phyloP scores from a whole-genome alignment of 2,888 invertebrate genomes.

The Drosophila leonis region DNA sequence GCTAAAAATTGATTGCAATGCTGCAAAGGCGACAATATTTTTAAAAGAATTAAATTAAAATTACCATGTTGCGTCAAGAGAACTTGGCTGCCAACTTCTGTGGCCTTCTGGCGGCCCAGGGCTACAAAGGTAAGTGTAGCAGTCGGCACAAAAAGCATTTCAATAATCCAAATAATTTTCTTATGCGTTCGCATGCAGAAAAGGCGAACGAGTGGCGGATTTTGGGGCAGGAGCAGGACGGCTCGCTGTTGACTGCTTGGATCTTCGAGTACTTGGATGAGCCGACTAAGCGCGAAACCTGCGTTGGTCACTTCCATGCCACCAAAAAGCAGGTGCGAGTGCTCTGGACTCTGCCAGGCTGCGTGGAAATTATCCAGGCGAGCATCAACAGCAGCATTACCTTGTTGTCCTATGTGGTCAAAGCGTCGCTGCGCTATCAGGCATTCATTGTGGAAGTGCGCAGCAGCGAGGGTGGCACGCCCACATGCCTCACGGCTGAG shows the following conservation, averaged over 20 bases:
- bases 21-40: slow-evolving; percentile 4
- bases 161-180: background rate
- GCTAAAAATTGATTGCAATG: slow-evolving; percentile 19
- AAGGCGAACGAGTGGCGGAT: slow-evolving; percentile 92
- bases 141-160: background rate
- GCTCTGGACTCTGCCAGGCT: slow-evolving; percentile 88
- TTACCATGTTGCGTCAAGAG: slow-evolving; percentile 83
- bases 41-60: slow-evolving; percentile 55
- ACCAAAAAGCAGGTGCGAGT: slow-evolving; percentile 87
- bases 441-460: slow-evolving; percentile 88
- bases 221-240: slow-evolving; percentile 92
- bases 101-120: slow-evolving; percentile 83
- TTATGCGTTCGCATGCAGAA: slow-evolving; percentile 29
- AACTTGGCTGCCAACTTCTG: slow-evolving; percentile 86
- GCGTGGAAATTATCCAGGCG: slow-evolving; percentile 91
- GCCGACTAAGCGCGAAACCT: slow-evolving; percentile 71
- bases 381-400: slow-evolving; percentile 90
- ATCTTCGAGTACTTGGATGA: slow-evolving; percentile 82
- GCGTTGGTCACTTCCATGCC: slow-evolving; percentile 88
- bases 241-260: slow-evolving; percentile 91
- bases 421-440: slow-evolving; percentile 87
- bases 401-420: slow-evolving; percentile 89
- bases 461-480: slow-evolving; percentile 41
- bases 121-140: slow-evolving; percentile 77
- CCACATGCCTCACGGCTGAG: slow-evolving; percentile 84